phyloP scores from a whole-genome alignment of 2,888 invertebrate species.

The Clostera curtula region DNA sequence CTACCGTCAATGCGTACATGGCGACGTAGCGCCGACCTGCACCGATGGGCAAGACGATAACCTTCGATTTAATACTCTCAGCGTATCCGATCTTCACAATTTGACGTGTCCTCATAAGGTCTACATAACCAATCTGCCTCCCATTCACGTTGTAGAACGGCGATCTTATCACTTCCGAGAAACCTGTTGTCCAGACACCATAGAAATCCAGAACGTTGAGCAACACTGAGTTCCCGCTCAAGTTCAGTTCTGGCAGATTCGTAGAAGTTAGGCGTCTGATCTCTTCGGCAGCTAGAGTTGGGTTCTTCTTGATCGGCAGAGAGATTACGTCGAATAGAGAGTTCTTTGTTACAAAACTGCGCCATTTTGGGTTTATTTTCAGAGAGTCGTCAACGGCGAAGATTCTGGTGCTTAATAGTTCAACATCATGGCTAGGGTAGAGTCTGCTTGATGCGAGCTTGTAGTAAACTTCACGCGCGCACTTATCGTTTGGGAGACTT shows the following conservation, averaged over 20 bases:
- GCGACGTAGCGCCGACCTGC: conserved; percentile 8
- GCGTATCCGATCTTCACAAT: conserved; percentile 2
- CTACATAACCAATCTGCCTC: conserved; percentile 4
- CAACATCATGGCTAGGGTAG: conserved; percentile 4
- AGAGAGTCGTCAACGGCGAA: conserved; percentile 6
- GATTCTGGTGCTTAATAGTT: conserved; percentile 1
- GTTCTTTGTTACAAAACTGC: conserved; percentile 5
- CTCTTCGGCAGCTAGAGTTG: conserved; percentile 4
- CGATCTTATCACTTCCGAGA: conserved; percentile 4
- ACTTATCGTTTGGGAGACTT: conserved; percentile 7
- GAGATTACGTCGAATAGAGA: conserved; percentile 7
- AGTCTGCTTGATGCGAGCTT: conserved; percentile 6
- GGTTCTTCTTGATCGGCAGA: conserved; percentile 3
- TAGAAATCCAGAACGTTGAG: conserved; percentile 10
- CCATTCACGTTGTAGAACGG: conserved; percentile 4
- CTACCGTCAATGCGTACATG: conserved; percentile 4
- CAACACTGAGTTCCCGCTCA: conserved; percentile 9
- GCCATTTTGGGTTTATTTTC: conserved; percentile 6
- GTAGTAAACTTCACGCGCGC: conserved; percentile 6
- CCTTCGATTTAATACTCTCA: conserved; percentile 4
- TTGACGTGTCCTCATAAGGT: conserved; percentile 8
- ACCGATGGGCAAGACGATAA: conserved; percentile 9
- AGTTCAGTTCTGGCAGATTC: conserved; percentile 5
- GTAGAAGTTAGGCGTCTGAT: conserved; percentile 7
- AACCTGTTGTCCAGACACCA: conserved; percentile 9